Conservation (phyloP, 2,113 vertebrate genomes). For the Rutilus rutilus region DNA sequence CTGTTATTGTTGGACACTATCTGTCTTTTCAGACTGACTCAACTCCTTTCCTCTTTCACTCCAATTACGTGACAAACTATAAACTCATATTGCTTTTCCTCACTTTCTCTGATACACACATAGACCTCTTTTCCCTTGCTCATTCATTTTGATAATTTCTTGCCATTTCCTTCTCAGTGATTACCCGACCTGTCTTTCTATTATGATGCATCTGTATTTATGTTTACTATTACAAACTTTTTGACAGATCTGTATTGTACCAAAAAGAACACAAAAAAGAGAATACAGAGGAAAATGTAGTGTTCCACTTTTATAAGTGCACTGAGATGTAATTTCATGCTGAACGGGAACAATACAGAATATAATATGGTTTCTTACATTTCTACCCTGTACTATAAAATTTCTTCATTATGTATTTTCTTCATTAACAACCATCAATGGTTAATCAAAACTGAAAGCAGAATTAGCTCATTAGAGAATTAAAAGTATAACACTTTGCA, state of each 20-base stretch:
- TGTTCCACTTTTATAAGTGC: background rate
- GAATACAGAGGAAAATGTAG: background rate
- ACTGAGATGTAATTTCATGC: background rate
- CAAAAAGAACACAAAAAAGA: background rate
- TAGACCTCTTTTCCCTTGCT: background rate
- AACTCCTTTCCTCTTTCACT: conserved; percentile 26
- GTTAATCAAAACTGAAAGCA: background rate
- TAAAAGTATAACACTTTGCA: background rate
- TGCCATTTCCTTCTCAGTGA: background rate
- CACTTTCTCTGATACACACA: background rate
- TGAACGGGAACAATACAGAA: background rate
- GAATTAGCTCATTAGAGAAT: background rate
- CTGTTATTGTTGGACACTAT: conserved; percentile 18
- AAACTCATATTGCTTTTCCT: background rate
- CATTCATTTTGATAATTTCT: background rate
- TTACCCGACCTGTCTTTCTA: background rate
- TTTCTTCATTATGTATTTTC: background rate
- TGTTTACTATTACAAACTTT: background rate
- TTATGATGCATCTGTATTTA: background rate
- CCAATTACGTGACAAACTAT: background rate
- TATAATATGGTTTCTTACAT: background rate
- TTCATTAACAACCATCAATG: background rate
- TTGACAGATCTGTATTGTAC: background rate
- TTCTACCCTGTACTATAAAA: background rate
- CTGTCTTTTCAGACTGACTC: background rate